Base-by-base conservation (phyloP, 2,797 vertebrate species). In the Iguana delicatissima region DNA sequence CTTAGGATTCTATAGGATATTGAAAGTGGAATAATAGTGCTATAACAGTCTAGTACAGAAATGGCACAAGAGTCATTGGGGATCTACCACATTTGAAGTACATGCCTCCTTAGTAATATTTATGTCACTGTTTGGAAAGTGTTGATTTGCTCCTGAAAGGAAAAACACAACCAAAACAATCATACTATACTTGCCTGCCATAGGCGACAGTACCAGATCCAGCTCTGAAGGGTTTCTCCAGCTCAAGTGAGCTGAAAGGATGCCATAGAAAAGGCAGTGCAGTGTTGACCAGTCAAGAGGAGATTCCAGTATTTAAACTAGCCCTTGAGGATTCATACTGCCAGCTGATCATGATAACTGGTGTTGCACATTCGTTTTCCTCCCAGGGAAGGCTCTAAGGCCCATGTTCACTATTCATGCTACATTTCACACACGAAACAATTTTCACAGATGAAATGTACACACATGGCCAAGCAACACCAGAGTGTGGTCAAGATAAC, bases 41-140 rank as follows among this genome's bases (percentile, higher is more conserved):
- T 46, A 46, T 46, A 46, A 46, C 42, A 46, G 42, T 46, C 42
- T 46, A 46, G 42, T 46, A 46, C 42, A 46, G 4, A 46, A 46
- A 46, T 46, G 42, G 2, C 42, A 2, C 69, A 89, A 84, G n/a
- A 59, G 85, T 42, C 64, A 55, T 55, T 62, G 74, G 89, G 59
- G 77, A 72, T 84, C 85, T 85, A 81, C 42, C 42, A 29, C 52
- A 69, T 72, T 46, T 35, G 35, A 57, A 35, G 35, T 46, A 80
- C 3, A 16, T 69, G 57, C 32, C 18, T 90, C 35, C 84, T 89
- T 69, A 35, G 46, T 82, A 88, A 80, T 73, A 89, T 84, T 80
- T 80, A 83, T 84, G 76, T 81, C 74, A 69, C 35, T 42, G 26
- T n/a, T 85, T 81, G 32, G 74, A 80, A 55, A 87, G 73, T 3